Evolutionary conservation across 2,113 vertebrate species (phyloP), one percentile per base, ranked within the genome.

Genomic region (Chiloscyllium plagiosum): DNA sequence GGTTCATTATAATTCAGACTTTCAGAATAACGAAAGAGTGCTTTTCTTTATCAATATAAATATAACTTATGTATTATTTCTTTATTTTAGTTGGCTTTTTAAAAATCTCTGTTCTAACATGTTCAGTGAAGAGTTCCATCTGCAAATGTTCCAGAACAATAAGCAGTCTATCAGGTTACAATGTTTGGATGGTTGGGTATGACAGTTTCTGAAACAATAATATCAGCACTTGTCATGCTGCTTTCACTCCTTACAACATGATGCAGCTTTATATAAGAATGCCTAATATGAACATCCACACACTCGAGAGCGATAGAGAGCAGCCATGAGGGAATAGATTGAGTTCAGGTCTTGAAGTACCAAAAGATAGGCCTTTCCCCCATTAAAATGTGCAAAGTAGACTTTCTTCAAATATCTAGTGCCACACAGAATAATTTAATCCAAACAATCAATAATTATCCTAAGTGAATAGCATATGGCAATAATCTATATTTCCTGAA

Each of bases 371-470:
- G 61, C 12, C 0, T 65, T 33, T 90, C 6, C n/a, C 26, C 47
- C 5, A 29, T 33, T 37, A 1, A n/a, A 61, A 17, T 37, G 2
- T 29, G 17, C 1, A 52, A 89, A 90, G 52, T 5, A n/a, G 29
- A 17, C 5, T 90, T 90, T 29, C 33, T 4, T 15, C 15, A n/a
- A 17, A 61, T 33, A 56, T 12, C 52, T 65, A 19, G 52, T n/a
- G 87, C n/a, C 65, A 52, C 56, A 90, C n/a, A 90, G 87, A 90
- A 19, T 90, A 90, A 90, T 65, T n/a, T 90, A 90, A 20, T 2
- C 3, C 0, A 90, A 90, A 33, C n/a, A 90, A 65, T n/a, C 12
- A 7, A 90, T n/a, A 56, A 87, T 50, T 7, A 19, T 33, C 22
- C 56, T 89, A 15, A 61, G 29, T 90, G 61, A 26, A 90, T 61